A percentile compares a stretch with the other conserved stretches of the same genome.
Conservation (phyloP, 1,140 invertebrate species). For the Drosophila albomicans region DNA sequence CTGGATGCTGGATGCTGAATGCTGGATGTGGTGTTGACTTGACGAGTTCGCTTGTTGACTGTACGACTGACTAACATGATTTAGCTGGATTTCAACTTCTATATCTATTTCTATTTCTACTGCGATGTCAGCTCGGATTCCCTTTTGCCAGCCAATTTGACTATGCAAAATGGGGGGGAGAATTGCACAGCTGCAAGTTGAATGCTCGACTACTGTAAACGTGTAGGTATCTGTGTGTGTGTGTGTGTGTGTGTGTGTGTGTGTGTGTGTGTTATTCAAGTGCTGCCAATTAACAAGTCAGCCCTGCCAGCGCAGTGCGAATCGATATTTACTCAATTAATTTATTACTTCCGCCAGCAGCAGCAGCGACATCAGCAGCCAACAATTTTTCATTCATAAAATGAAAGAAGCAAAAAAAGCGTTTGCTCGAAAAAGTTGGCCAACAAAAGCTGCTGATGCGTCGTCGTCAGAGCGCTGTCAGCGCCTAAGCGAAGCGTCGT, state of each 20-base stretch:
- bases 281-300: slow-evolving; percentile 75
- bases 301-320: slow-evolving; percentile 52
- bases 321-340: slow-evolving; percentile 84
- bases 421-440: slow-evolving; percentile 41
- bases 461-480: slow-evolving; percentile 58
- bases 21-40: slow-evolving; percentile 2
- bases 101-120: neutral
- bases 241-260: slow-evolving; percentile 42
- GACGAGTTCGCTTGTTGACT: slow-evolving; percentile 2
- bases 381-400: slow-evolving; percentile 75
- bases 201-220: slow-evolving; percentile 32
- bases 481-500: slow-evolving; percentile 54
- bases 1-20: no score
- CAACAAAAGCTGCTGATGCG: slow-evolving; percentile 64
- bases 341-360: slow-evolving; percentile 77
- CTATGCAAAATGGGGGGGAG: slow-evolving; percentile 69
- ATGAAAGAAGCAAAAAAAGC: slow-evolving; percentile 17
- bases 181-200: slow-evolving; percentile 33
- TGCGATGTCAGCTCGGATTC: neutral
- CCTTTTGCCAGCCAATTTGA: slow-evolving; percentile 61
- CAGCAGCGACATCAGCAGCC: slow-evolving; percentile 25
- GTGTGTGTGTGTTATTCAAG: slow-evolving; percentile 56
- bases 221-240: neutral
- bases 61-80: slow-evolving; percentile 37
- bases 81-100: slow-evolving; percentile 22